phyloP scores from a whole-genome alignment of 1,140 invertebrate species.

The Manduca sexta region DNA sequence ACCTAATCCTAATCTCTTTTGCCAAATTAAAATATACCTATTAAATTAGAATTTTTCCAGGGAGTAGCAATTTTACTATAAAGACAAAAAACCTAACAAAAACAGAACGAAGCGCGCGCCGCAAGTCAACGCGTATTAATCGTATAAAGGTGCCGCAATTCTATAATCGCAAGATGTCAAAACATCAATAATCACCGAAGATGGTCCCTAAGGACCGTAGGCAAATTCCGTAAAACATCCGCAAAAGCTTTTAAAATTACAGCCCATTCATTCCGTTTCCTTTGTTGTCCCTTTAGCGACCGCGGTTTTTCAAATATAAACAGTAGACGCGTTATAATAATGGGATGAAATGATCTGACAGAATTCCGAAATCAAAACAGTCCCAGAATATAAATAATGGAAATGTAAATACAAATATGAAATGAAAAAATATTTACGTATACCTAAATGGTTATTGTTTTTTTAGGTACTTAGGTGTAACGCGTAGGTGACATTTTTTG shows the following conservation, averaged over 20 bases:
- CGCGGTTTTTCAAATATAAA: constrained; percentile 1
- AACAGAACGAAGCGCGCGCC: too few species aligned
- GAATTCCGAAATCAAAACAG: constrained; percentile 5
- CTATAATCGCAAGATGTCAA: constrained; percentile 52
- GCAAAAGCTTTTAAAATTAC: constrained; percentile 69
- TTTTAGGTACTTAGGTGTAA: too few species aligned
- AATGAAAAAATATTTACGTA: too few species aligned
- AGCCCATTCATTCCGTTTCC: constrained; percentile 58
- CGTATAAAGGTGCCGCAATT: constrained; percentile 21
- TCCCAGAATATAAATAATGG: too few species aligned
- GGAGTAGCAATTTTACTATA: not conserved
- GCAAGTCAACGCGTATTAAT: too few species aligned
- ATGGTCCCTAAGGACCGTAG: constrained; percentile 38
- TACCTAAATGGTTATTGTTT: too few species aligned
- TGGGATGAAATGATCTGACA: constrained; percentile 10
- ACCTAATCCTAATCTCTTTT: too few species aligned
- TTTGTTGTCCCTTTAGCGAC: constrained; percentile 43
- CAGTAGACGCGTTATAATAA: not conserved
- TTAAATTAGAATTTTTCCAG: too few species aligned
- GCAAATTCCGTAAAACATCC: constrained; percentile 52
- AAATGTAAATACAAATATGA: constrained; percentile 1
- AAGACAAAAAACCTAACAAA: too few species aligned
- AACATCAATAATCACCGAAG: constrained; percentile 58
- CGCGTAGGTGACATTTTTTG: too few species aligned
- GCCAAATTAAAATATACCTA: too few species aligned